Evolutionary conservation across 2,113 vertebrate genomes (phyloP).

Genomic region (Glaucomys volans): DNA sequence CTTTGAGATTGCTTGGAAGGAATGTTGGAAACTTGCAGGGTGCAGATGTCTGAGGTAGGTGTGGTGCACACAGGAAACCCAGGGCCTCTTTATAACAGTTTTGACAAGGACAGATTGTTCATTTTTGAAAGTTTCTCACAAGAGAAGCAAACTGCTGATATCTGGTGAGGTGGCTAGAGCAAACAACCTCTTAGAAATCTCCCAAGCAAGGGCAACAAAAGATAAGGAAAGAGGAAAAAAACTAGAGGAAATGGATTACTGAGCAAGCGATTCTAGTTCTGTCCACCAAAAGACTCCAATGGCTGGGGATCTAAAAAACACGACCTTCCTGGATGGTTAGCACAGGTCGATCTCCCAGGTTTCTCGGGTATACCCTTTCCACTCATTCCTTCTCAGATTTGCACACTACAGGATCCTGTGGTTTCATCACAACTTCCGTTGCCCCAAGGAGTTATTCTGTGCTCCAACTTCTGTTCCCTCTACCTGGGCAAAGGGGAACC

Average conservation of each 20-base stretch:
- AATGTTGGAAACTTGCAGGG: not conserved
- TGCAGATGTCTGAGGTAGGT: not conserved
- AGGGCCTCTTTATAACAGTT: not conserved
- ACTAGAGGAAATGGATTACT: not conserved
- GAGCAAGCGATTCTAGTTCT: not conserved
- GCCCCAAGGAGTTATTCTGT: not conserved
- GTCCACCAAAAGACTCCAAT: not conserved
- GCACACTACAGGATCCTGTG: rapidly evolving
- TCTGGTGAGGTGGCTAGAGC: not conserved
- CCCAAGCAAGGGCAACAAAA: not conserved
- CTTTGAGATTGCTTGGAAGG: not conserved
- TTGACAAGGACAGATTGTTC: not conserved
- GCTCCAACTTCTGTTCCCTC: not conserved
- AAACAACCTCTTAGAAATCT: conserved; percentile 25
- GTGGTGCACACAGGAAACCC: not conserved
- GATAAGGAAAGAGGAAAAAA: not conserved
- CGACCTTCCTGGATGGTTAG: not conserved
- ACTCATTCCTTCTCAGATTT: not conserved
- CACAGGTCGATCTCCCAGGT: rapidly evolving
- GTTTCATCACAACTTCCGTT: not conserved
- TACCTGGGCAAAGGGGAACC: not conserved
- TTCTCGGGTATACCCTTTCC: not conserved
- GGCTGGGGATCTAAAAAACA: not conserved
- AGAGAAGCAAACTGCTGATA: not conserved
- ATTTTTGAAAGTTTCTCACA: not conserved